Conservation (phyloP, 2,888 invertebrate genomes). For the Drosophila meridiana region DNA sequence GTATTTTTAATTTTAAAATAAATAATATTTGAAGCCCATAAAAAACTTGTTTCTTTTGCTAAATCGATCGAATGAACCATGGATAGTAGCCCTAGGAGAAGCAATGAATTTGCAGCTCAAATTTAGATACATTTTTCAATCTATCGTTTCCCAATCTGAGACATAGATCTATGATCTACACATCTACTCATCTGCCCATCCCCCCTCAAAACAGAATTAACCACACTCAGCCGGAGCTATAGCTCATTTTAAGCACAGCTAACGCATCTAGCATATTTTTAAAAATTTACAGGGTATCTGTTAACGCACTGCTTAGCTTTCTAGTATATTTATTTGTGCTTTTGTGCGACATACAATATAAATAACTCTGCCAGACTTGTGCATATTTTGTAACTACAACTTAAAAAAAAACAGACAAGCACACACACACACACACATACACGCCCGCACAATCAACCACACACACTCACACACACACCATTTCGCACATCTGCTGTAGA, state of each 20-base stretch:
- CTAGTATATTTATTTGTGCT: constrained; percentile 16
- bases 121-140: no score
- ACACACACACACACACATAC: constrained; percentile 3
- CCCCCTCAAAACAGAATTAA: background rate
- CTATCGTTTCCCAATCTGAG: no score
- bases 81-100: no score
- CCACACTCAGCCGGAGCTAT: background rate
- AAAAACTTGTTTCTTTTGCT: no score
- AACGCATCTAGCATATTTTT: background rate
- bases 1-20: no score
- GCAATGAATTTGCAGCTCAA: no score
- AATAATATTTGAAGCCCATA: no score
- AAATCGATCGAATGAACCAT: no score
- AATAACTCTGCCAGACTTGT: constrained; percentile 72
- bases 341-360: constrained; percentile 61
- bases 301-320: constrained; percentile 1
- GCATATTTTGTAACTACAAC: constrained; percentile 72
- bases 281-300: constrained; percentile 20
- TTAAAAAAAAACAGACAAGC: constrained; percentile 37
- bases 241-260: background rate
- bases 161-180: no score
- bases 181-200: no score
- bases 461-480: constrained; percentile 6
- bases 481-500: constrained; percentile 8
- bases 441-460: constrained; percentile 2